A percentile compares a stretch with the other conserved stretches of the same genome.
Evolutionary conservation across 2,888 invertebrate species (phyloP).

Genomic region (Rhingia campestris): DNA sequence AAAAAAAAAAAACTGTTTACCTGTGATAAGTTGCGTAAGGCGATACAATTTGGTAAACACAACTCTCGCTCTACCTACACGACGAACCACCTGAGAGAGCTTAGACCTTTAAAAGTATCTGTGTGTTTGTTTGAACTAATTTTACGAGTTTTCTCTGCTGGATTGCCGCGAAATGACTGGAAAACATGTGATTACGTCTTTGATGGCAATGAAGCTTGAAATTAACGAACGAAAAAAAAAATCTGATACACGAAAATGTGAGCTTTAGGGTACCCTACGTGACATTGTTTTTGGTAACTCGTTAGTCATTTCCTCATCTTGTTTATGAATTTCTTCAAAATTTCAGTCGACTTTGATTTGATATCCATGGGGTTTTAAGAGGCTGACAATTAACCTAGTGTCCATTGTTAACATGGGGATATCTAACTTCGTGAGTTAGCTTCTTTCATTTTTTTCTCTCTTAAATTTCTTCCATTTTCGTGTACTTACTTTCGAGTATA

Average conservation of each 20-base stretch:
- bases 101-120: not conserved
- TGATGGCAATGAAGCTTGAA: not conserved
- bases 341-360: too few relatives aligned
- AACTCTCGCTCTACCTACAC: not conserved
- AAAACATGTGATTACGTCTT: slow-evolving; percentile 1
- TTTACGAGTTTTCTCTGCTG: not conserved
- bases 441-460: slow-evolving; percentile 5
- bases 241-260: too few relatives aligned
- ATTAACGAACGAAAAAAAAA: not conserved
- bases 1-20: not conserved
- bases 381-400: slow-evolving; percentile 39
- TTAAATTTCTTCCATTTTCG: slow-evolving; percentile 37
- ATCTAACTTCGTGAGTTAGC: not conserved
- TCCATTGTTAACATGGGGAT: slow-evolving; percentile 1
- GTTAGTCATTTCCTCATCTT: not conserved
- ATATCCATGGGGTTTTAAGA: not conserved
- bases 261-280: not conserved
- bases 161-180: not conserved
- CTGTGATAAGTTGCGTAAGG: slow-evolving; percentile 3
- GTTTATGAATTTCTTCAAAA: too few relatives aligned
- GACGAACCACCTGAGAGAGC: not conserved
- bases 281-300: not conserved
- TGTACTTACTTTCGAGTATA: slow-evolving; percentile 31
- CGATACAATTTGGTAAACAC: slow-evolving; percentile 3
- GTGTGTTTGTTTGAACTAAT: not conserved